phyloP scores from a whole-genome alignment of 2,888 invertebrate species.

The Tetranychus truncatus region DNA sequence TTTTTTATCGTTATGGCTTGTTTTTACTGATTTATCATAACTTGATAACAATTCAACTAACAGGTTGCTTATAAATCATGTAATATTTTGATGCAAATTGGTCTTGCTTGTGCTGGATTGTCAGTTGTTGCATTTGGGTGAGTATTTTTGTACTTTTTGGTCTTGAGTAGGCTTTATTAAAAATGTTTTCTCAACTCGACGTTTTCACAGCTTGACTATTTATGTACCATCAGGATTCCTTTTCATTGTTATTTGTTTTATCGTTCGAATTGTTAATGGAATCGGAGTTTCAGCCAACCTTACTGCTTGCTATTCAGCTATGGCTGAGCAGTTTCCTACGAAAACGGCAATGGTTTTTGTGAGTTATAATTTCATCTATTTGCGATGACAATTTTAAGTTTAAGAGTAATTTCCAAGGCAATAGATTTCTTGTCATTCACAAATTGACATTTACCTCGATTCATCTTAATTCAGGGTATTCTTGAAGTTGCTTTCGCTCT shows the following conservation, averaged over 20 bases:
- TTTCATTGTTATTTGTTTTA: conserved; percentile 57
- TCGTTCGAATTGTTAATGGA: conserved; percentile 60
- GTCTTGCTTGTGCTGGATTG: conserved; percentile 60
- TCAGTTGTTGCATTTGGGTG: conserved; percentile 56
- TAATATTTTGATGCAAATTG: conserved; percentile 58
- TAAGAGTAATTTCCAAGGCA: no score
- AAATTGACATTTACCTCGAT: neutral
- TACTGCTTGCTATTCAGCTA: conserved; percentile 67
- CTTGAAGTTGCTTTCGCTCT: conserved; percentile 67
- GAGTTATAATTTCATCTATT: neutral
- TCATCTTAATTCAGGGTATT: conserved; percentile 32
- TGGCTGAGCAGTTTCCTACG: conserved; percentile 68
- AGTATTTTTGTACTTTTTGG: conserved; percentile 28
- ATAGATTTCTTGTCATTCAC: no score
- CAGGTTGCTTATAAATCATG: conserved; percentile 31
- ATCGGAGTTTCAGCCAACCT: conserved; percentile 68
- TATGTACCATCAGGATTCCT: conserved; percentile 37
- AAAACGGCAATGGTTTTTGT: conserved; percentile 51
- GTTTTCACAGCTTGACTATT: neutral
- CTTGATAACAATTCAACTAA: neutral
- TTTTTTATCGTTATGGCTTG: no score
- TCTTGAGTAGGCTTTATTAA: conserved; percentile 16
- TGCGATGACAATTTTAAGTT: no score
- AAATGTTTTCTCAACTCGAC: neutral
- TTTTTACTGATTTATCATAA: no score